Evolutionary conservation across 2,888 invertebrate genomes (phyloP), one percentile per base, ranked within the genome.

Genomic region (Lycophotia porphyrea): DNA sequence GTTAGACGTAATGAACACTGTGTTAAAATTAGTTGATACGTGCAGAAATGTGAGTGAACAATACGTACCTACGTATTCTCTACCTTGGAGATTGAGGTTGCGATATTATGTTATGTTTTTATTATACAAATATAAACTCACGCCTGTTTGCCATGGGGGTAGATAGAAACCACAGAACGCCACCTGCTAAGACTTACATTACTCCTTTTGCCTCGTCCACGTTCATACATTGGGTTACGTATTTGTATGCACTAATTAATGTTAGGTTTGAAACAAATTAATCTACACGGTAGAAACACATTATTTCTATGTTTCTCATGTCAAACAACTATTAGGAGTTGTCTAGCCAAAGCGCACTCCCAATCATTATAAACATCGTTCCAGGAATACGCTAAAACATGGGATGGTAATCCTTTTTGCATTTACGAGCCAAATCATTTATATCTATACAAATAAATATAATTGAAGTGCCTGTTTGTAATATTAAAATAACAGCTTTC

Each of bases 311-410:
- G 36, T 44, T 42, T 67, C 44, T 67, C 63, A 63, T 81, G 67
- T 68, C 67, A 76, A 18, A 72, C 66, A 34, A n/a, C 47, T 65
- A 80, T 81, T 77, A 72, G 49, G n/a, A 42, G 15, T 7, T 42
- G 71, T 80, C 77, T 83, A 75, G 78, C 55, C 69, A 44, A 44
- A 76, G 52, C 74, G 77, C 78, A 71, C 70, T 72, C 24, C 49
- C 65, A 77, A 81, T 79, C 71, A 79, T 85, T 81, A 71, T 39
- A 55, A 74, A 76, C 71, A 42, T 71, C 75, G 67, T 76, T 71
- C 61, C 36, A 34, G 63, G 58, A 61, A 76, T 61, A 60, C 31
- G 34, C 15, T 61, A 31, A 15, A 58, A 49, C 39, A 52, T 31
- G 34, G 49, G 42, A n/a, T 47, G 7, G 47, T 7, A 11, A 58